Evolutionary conservation across 2,113 vertebrate species (phyloP).

Genomic region (Barbus barbus): DNA sequence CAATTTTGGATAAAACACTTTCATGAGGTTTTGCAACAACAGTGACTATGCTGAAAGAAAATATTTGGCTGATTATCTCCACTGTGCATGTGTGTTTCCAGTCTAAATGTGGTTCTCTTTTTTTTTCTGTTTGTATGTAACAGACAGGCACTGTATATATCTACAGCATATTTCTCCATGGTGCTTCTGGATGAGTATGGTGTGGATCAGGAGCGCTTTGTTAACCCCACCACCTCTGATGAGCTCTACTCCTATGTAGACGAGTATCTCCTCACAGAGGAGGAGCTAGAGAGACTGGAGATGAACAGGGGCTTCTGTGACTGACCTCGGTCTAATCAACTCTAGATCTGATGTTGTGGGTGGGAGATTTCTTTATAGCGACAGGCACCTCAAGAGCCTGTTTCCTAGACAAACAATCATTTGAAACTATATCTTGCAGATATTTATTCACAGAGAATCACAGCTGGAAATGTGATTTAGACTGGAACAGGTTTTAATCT

Average conservation of each 20-base stretch:
- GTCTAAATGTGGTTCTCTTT: neutral
- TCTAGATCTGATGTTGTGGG: neutral
- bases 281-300: conserved; percentile 74
- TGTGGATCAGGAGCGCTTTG: conserved; percentile 87
- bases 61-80: neutral
- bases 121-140: conserved; percentile 33
- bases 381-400: neutral
- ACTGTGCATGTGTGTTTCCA: neutral
- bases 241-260: conserved; percentile 91
- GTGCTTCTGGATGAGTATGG: conserved; percentile 88
- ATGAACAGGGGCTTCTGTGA: conserved; percentile 81
- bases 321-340: conserved; percentile 60
- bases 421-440: neutral
- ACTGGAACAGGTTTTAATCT: neutral
- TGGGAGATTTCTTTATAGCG: neutral
- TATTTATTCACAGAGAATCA: neutral
- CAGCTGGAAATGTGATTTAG: conserved; percentile 21
- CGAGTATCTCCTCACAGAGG: conserved; percentile 82
- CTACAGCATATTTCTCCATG: conserved; percentile 86
- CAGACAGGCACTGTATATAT: conserved; percentile 86
- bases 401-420: neutral
- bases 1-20: neutral
- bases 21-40: neutral
- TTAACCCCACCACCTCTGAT: conserved; percentile 78
- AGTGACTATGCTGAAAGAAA: neutral